Evolutionary conservation across 2,888 invertebrate species (phyloP), one percentile per base, ranked within the genome.

Genomic region (Sinodicranocentrus sp.): DNA sequence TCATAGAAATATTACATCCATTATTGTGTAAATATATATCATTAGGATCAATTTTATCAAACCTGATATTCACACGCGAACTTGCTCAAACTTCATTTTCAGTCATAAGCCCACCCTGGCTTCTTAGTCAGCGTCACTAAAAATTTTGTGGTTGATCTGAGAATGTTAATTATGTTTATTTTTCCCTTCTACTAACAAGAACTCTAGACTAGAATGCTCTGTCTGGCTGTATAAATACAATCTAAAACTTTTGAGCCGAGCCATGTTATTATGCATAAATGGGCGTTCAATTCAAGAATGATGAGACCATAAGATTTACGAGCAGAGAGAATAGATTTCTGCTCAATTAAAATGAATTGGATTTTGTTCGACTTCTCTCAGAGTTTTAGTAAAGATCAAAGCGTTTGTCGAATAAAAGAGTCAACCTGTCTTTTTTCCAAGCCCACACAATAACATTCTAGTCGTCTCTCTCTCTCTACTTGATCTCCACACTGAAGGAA

Each of bases 331-430:
- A 59, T 43, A 72, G 21, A 57, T 72, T 59, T 75, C 44, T 48
- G 75, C 52, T 75, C 75, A 75, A 75, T 75, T 75, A 75, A 63
- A 75, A 75, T 75, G 63, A 61, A 63, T 75, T 57, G 72, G 72
- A 59, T 75, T 71, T 61, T 70, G 70, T 52, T 70, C 70, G 48
- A 70, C 67, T 44, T 44, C 2, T 39, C 39, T 48, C 21, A 26
- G 52, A 70, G 52, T 67, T 57, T 5, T 17, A 43, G 39, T 33
- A n/a, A n/a, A 19, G 63, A 44, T 23, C 19, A 67, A 67, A 67
- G 63, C 5, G 21, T 26, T 67, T 21, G 21, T 67, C 43, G 44
- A 67, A 54, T 57, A 72, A 72, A 48, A 63, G 43, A 75, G 75
- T 75, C 63, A 63, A 75, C 75, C 52, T 48, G 75, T 75, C 61